Evolutionary conservation across 2,888 invertebrate species (phyloP).

Genomic region (Micoletzkya japonica): DNA sequence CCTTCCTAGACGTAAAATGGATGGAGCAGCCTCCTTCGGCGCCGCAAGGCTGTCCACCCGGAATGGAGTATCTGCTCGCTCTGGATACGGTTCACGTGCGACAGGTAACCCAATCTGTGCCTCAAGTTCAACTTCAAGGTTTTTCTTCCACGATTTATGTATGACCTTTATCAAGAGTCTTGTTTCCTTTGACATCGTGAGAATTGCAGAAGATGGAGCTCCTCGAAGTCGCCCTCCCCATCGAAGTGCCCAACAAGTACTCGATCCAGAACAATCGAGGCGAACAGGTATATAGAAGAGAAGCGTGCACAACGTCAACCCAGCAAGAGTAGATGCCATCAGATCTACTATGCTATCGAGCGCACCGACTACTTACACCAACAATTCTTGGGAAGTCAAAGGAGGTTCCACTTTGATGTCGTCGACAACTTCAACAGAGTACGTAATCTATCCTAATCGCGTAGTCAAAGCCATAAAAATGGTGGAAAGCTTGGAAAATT

Average conservation of each 20-base stretch:
- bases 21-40: too few relatives aligned
- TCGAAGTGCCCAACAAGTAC: not conserved
- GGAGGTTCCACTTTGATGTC: not conserved
- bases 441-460: too few relatives aligned
- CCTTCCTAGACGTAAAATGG: too few relatives aligned
- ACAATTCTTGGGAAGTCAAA: not conserved
- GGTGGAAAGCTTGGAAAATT: too few relatives aligned
- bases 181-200: not conserved
- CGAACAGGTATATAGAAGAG: too few relatives aligned
- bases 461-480: too few relatives aligned
- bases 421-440: constrained; percentile 1
- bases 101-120: too few relatives aligned
- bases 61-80: not conserved
- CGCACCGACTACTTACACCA: not conserved
- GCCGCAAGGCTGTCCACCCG: not conserved
- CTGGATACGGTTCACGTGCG: not conserved
- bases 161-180: too few relatives aligned
- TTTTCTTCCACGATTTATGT: too few relatives aligned
- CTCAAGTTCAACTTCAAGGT: too few relatives aligned
- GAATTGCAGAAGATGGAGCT: not conserved
- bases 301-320: too few relatives aligned
- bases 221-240: not conserved
- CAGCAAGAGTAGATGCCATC: too few relatives aligned
- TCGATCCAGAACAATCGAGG: not conserved
- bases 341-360: not conserved